A percentile compares a stretch with the other conserved stretches of the same genome.
These are phyloP conservation scores for Orthonychiurus folsomi DNA, from an alignment of 2,888 invertebrate species.

Conservation along the genomic window DNA sequence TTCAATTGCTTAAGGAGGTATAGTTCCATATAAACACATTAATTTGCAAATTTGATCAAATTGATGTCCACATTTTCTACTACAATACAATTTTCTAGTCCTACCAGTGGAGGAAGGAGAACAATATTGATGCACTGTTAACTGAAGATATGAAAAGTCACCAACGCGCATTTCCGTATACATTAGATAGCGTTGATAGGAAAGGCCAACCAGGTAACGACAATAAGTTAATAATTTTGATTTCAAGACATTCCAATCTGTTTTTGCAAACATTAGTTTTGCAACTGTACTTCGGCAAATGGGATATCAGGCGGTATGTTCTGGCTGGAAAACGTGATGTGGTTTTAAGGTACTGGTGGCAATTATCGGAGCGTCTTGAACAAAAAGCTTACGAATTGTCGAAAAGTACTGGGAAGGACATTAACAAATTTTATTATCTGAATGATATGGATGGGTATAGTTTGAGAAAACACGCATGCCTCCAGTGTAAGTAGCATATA, in stretches of 20 bases:
- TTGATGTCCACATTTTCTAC: background rate
- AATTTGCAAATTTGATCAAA: background rate
- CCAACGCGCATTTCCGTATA: background rate
- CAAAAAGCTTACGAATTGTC: background rate
- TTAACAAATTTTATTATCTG: background rate
- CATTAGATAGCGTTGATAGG: background rate
- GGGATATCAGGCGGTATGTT: background rate
- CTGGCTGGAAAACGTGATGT: background rate
- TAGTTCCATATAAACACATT: too few species aligned
- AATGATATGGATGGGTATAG: background rate
- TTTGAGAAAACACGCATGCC: background rate
- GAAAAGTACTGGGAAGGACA: background rate
- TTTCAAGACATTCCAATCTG: background rate
- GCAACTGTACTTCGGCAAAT: background rate
- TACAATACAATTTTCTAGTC: background rate
- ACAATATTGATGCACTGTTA: background rate
- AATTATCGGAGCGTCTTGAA: background rate
- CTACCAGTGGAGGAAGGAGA: background rate
- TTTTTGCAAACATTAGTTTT: background rate
- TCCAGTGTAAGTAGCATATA: background rate
- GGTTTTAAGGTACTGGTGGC: background rate
- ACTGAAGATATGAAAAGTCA: background rate
- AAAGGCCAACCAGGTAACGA: background rate
- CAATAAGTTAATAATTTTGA: background rate
- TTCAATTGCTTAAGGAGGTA: background rate